phyloP scores from a whole-genome alignment of 2,797 vertebrate genomes.

The Leptoclinus maculatus region DNA sequence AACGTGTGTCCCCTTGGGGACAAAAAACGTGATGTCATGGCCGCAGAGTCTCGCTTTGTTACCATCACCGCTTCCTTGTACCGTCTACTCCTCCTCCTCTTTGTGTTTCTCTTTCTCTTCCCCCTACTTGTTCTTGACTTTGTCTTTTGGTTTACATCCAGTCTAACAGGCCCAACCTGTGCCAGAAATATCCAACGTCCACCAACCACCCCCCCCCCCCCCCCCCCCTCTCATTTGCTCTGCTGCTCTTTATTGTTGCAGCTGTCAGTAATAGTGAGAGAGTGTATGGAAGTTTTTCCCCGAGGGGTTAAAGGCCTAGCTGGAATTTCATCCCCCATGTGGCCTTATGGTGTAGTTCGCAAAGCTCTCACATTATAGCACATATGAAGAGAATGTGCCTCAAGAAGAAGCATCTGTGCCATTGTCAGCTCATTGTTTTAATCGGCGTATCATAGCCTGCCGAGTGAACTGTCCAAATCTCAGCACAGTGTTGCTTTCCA shows the following conservation, averaged over 20 bases:
- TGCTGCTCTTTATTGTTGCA: constrained; percentile 17
- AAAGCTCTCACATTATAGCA: constrained; percentile 18
- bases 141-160: constrained; percentile 24
- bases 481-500: constrained; percentile 18
- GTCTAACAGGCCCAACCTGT: constrained; percentile 13
- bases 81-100: constrained; percentile 34
- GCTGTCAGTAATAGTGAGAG: constrained; percentile 28
- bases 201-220: not conserved
- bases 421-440: constrained; percentile 37
- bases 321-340: constrained; percentile 21
- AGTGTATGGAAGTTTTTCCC: constrained; percentile 3
- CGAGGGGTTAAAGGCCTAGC: constrained; percentile 8
- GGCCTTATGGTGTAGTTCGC: constrained; percentile 10
- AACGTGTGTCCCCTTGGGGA: constrained; percentile 57
- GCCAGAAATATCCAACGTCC: constrained; percentile 25
- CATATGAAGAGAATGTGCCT: constrained; percentile 31
- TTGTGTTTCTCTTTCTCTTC: constrained; percentile 1
- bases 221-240: constrained; percentile 13
- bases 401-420: constrained; percentile 25
- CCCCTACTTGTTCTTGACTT: constrained; percentile 11
- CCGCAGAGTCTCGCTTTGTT: constrained; percentile 68
- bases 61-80: constrained; percentile 54
- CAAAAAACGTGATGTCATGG: constrained; percentile 67
- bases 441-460: constrained; percentile 24
- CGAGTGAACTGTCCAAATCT: constrained; percentile 27